phyloP scores from a whole-genome alignment of 2,113 vertebrate species.

The Neodon shergylaensis region DNA sequence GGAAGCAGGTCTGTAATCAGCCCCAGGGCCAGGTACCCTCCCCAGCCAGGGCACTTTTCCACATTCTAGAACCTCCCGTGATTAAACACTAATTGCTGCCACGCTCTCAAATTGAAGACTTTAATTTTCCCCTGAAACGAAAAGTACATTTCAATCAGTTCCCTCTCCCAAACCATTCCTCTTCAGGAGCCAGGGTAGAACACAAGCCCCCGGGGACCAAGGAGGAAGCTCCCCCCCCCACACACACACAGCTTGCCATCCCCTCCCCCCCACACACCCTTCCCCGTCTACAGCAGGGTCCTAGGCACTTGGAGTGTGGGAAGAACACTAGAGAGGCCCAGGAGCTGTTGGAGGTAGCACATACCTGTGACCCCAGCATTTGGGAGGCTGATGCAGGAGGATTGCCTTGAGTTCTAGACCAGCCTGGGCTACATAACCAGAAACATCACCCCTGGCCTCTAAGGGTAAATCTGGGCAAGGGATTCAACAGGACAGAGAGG shows the following conservation, averaged over 20 bases:
- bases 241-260: no score
- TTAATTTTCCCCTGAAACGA: slow-evolving; percentile 82
- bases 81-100: slow-evolving; percentile 85
- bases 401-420: neutral
- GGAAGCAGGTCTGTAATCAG: slow-evolving; percentile 75
- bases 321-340: neutral
- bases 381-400: neutral
- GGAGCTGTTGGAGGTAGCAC: neutral
- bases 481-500: neutral
- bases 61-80: slow-evolving; percentile 79
- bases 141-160: slow-evolving; percentile 83
- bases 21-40: neutral
- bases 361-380: neutral
- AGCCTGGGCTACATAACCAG: neutral
- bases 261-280: neutral
- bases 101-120: slow-evolving; percentile 82
- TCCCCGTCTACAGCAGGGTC: neutral
- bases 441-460: neutral
- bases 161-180: slow-evolving; percentile 67
- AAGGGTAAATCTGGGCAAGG: neutral
- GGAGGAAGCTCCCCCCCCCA: neutral
- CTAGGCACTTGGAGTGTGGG: neutral
- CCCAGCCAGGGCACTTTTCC: slow-evolving; percentile 63
- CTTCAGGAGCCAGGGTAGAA: slow-evolving; percentile 40
- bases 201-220: neutral